These are phyloP conservation scores for Volucella inflata DNA, from an alignment of 2,888 invertebrate species.

Conservation along the genomic window DNA sequence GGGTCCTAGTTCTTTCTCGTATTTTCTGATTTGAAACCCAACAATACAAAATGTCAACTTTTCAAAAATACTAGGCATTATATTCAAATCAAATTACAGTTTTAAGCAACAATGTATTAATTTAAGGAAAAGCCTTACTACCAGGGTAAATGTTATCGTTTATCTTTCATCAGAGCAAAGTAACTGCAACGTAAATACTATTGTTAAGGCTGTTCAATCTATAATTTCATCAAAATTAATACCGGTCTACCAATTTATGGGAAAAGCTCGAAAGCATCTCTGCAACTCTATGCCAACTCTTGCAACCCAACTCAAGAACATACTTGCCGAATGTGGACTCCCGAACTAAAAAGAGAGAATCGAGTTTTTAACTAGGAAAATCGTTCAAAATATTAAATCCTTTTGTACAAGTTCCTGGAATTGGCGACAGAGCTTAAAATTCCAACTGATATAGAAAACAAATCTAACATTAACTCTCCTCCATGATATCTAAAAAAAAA, in stretches of 20 bases:
- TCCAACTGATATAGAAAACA: neutral
- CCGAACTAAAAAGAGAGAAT: constrained; percentile 1
- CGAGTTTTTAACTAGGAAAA: neutral
- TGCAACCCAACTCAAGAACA: constrained; percentile 18
- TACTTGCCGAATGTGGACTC: constrained; percentile 20
- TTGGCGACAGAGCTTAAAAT: neutral
- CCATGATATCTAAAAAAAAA: neutral
- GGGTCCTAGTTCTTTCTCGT: too few species aligned
- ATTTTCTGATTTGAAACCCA: too few species aligned
- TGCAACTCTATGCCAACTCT: constrained; percentile 16
- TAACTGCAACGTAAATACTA: neutral
- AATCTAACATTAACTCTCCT: constrained; percentile 5
- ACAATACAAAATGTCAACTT: too few species aligned
- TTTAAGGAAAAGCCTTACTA: constrained; percentile 4
- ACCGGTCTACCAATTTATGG: constrained; percentile 9
- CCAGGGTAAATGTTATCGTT: constrained; percentile 12
- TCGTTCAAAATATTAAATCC: neutral
- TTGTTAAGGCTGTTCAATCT: constrained; percentile 10
- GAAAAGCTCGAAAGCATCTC: constrained; percentile 1
- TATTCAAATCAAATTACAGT: neutral
- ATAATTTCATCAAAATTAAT: constrained; percentile 30
- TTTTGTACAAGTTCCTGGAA: neutral
- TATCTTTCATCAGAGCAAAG: constrained; percentile 4
- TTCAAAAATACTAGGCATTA: neutral
- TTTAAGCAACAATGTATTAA: neutral